Evolutionary conservation across 1,140 invertebrate genomes (phyloP).

Genomic region (Leptinotarsa texana): DNA sequence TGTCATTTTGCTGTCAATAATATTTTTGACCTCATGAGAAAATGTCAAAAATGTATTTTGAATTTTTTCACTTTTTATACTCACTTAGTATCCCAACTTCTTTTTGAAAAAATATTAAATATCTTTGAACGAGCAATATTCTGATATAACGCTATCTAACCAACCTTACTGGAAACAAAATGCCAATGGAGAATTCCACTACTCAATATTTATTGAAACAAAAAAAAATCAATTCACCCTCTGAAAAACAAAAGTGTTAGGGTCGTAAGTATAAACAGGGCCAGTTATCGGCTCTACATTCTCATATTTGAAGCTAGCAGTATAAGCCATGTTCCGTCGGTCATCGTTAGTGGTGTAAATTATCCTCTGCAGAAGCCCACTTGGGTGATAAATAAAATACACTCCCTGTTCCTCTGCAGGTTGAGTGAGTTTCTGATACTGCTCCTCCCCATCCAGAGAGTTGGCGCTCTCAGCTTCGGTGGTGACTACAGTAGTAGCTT

Average conservation of each 20-base stretch:
- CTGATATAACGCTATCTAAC: no score
- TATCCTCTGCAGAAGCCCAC: constrained; percentile 60
- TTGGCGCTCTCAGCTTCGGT: constrained; percentile 32
- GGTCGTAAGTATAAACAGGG: constrained; percentile 60
- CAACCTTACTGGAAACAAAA: no score
- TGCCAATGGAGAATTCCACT: no score
- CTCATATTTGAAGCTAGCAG: constrained; percentile 60
- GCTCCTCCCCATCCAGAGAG: constrained; percentile 14
- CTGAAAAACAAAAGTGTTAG: constrained; percentile 32
- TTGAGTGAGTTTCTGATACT: constrained; percentile 14
- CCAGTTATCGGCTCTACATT: constrained; percentile 62
- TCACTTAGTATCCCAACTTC: no score
- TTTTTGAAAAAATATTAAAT: no score
- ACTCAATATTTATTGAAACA: constrained; percentile 4
- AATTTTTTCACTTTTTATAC: no score
- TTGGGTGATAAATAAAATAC: constrained; percentile 62
- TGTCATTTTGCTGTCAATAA: no score
- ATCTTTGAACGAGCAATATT: no score
- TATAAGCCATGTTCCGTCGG: constrained; percentile 59
- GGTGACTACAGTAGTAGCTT: not conserved
- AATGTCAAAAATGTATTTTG: no score
- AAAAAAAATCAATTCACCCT: constrained; percentile 16
- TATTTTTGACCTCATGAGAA: no score
- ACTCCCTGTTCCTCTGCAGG: constrained; percentile 52
- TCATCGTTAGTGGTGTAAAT: constrained; percentile 59